Conservation (phyloP, 2,113 vertebrate genomes). For the Ciconia boyciana region DNA sequence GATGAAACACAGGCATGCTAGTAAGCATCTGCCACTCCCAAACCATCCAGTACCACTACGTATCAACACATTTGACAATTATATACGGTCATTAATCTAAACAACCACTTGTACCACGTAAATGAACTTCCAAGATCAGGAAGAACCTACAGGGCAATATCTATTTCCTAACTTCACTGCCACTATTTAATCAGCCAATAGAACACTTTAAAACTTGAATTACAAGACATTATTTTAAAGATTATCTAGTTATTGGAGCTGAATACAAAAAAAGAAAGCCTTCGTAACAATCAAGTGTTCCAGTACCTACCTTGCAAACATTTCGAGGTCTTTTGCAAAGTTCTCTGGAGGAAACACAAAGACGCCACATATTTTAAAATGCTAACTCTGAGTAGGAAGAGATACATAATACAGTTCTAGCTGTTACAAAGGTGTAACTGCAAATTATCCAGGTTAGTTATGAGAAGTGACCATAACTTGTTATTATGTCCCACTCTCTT, state of each 20-base stretch:
- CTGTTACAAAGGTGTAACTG: not conserved
- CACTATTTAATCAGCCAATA: not conserved
- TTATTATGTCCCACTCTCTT: rapidly evolving
- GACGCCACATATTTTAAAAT: not conserved
- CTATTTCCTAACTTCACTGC: not conserved
- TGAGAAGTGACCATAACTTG: not conserved
- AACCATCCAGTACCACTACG: not conserved
- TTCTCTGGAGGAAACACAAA: conserved; percentile 77
- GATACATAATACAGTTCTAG: not conserved
- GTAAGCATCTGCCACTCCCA: not conserved
- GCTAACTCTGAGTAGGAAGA: not conserved
- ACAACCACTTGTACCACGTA: not conserved
- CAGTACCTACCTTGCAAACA: conserved; percentile 87
- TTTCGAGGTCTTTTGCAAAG: conserved; percentile 92
- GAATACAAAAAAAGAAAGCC: not conserved
- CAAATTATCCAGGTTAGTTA: not conserved
- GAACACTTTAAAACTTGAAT: not conserved
- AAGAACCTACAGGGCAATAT: not conserved
- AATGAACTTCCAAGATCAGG: not conserved
- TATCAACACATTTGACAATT: not conserved
- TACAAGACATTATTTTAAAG: not conserved
- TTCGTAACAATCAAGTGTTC: not conserved
- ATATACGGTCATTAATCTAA: not conserved
- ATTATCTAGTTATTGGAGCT: not conserved
- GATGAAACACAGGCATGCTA: not conserved